These are phyloP conservation scores for Oncorhynchus tshawytscha DNA, from an alignment of 2,113 vertebrate species.

Conservation along the genomic window DNA sequence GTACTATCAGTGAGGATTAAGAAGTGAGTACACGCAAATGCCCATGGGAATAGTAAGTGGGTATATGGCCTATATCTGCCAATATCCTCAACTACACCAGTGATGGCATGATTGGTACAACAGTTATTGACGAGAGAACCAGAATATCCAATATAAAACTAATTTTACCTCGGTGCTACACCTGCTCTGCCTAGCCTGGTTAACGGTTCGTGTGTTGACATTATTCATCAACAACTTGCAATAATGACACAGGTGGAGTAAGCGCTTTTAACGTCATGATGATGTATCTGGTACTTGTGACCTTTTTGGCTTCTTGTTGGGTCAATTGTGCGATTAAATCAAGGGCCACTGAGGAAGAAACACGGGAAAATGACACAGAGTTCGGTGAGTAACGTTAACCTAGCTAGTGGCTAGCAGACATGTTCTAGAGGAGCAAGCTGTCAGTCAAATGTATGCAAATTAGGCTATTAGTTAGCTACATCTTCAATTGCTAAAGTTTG, in stretches of 20 bases:
- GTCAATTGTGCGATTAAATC: conserved; percentile 51
- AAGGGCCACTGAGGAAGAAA: conserved; percentile 19
- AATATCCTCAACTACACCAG: too few relatives aligned
- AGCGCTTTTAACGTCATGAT: conserved; percentile 27
- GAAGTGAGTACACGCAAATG: too few relatives aligned
- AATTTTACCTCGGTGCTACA: too few relatives aligned
- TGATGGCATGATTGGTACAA: too few relatives aligned
- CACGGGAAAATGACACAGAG: conserved; percentile 43
- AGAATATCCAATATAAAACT: too few relatives aligned
- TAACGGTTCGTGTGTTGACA: neutral
- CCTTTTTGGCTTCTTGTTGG: conserved; percentile 46
- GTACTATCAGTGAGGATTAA: too few relatives aligned
- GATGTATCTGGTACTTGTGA: conserved; percentile 35
- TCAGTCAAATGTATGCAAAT: neutral
- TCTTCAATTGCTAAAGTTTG: too few relatives aligned
- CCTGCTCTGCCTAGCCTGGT: neutral
- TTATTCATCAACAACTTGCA: neutral
- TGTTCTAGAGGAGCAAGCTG: neutral
- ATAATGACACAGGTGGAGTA: neutral
- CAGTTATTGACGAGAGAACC: too few relatives aligned
- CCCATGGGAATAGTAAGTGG: too few relatives aligned
- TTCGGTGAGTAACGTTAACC: conserved; percentile 53
- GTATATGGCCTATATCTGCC: too few relatives aligned
- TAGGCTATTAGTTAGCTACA: too few relatives aligned
- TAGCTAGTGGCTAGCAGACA: neutral